Evolutionary conservation across 2,113 vertebrate species (phyloP).

Genomic region (Paralichthys olivaceus): DNA sequence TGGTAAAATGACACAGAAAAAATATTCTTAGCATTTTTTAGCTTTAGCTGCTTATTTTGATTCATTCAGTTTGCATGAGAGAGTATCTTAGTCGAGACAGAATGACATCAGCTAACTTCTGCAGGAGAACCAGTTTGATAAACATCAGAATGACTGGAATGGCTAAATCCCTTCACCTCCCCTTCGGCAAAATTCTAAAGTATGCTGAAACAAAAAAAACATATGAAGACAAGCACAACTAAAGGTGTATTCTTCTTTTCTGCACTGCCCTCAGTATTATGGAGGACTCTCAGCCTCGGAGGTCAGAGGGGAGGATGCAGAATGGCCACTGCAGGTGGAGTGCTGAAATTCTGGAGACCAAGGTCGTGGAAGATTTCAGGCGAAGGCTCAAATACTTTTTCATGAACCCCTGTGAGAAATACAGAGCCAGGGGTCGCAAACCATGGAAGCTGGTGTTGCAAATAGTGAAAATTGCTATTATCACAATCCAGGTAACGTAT

Average conservation of each 20-base stretch:
- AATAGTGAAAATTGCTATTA: conserved; percentile 91
- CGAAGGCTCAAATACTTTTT: conserved; percentile 95
- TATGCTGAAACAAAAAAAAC: background rate
- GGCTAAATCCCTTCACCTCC: conserved; percentile 2
- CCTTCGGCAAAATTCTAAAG: background rate
- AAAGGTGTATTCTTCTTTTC: background rate
- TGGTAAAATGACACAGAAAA: no score
- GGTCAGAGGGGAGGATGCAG: conserved; percentile 19
- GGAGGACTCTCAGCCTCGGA: conserved; percentile 63
- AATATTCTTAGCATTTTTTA: background rate
- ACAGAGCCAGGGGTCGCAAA: conserved; percentile 91
- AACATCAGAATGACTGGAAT: conserved; percentile 75
- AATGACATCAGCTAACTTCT: conserved; percentile 4
- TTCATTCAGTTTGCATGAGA: background rate
- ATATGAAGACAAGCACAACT: background rate
- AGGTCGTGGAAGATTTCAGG: conserved; percentile 88
- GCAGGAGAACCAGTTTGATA: conserved; percentile 75
- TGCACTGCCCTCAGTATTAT: conserved; percentile 26
- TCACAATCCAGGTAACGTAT: conserved; percentile 88
- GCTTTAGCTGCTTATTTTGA: background rate
- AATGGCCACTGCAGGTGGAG: conserved; percentile 48
- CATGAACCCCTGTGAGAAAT: conserved; percentile 97
- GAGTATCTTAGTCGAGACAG: background rate
- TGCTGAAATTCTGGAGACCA: conserved; percentile 61
- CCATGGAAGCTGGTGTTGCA: conserved; percentile 95